phyloP scores from a whole-genome alignment of 2,888 invertebrate species.

The Oxytorus armatus region DNA sequence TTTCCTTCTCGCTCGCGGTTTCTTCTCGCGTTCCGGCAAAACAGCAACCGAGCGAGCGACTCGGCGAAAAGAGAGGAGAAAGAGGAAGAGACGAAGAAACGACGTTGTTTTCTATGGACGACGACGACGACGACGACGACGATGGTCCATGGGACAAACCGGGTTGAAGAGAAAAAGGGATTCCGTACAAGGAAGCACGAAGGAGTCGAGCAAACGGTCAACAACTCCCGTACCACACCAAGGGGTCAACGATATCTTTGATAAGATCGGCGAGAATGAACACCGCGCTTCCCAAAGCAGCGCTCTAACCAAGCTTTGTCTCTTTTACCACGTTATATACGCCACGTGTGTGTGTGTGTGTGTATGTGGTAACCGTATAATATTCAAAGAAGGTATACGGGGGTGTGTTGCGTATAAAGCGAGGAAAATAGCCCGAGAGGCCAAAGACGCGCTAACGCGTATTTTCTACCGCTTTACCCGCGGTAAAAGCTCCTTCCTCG shows the following conservation, averaged over 20 bases:
- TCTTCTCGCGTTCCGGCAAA: conserved; percentile 25
- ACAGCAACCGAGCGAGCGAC: conserved; percentile 24
- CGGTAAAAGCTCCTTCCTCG: conserved; percentile 25
- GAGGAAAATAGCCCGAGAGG: conserved; percentile 44
- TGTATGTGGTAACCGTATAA: conserved; percentile 12
- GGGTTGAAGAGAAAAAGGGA: conserved; percentile 38
- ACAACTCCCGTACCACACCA: conserved; percentile 64
- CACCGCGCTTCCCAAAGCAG: conserved; percentile 58
- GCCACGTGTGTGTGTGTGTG: neutral
- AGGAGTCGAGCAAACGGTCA: conserved; percentile 59
- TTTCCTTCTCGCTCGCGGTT: conserved; percentile 43
- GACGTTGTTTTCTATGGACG: conserved; percentile 56
- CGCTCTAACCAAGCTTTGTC: conserved; percentile 60
- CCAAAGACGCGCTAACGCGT: conserved; percentile 59
- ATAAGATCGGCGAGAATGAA: conserved; percentile 69
- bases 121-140: conserved; percentile 42
- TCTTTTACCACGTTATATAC: conserved; percentile 42
- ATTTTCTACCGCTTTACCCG: conserved; percentile 23
- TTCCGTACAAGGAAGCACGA: conserved; percentile 54
- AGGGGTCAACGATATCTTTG: conserved; percentile 67
- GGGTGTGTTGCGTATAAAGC: conserved; percentile 4
- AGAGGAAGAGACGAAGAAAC: conserved; percentile 43
- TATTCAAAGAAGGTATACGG: conserved; percentile 45
- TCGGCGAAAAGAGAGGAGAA: neutral
- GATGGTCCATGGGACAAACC: conserved; percentile 54